A percentile compares a stretch with the other conserved stretches of the same genome.
Conservation (phyloP, 2,797 vertebrate species). For the Danio tinwini region DNA sequence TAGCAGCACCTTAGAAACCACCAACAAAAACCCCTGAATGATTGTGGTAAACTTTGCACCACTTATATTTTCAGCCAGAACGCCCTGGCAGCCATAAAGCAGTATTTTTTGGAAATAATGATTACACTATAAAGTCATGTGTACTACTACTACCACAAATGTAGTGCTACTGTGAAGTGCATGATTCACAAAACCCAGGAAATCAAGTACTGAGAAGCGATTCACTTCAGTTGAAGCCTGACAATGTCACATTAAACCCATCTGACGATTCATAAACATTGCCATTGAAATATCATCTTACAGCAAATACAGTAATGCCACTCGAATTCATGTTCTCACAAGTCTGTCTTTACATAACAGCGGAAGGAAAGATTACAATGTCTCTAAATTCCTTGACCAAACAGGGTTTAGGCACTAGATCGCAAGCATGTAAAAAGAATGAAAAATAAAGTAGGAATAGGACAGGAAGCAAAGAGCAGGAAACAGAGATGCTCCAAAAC, state of each 20-base stretch:
- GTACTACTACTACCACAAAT: background rate
- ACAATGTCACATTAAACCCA: constrained; percentile 1
- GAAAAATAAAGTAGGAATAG: constrained; percentile 15
- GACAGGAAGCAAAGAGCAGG: constrained; percentile 1
- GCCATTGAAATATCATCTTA: background rate
- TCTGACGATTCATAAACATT: background rate
- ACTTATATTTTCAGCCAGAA: background rate
- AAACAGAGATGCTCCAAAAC: constrained; percentile 34
- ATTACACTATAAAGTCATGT: background rate
- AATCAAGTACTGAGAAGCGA: background rate
- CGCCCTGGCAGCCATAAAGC: background rate
- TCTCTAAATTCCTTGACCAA: background rate
- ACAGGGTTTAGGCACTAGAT: background rate
- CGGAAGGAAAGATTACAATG: background rate
- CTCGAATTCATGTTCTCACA: constrained; percentile 15
- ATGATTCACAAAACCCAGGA: background rate
- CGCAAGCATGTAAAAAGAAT: background rate
- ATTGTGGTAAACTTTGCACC: background rate
- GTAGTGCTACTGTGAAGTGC: background rate
- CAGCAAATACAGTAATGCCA: background rate
- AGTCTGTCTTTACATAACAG: background rate
- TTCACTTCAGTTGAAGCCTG: background rate
- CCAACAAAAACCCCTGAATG: background rate
- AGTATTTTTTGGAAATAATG: background rate
- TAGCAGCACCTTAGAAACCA: too few relatives aligned